These are phyloP conservation scores for Drosophila mettleri DNA, from an alignment of 2,888 invertebrate genomes.

Conservation along the genomic window DNA sequence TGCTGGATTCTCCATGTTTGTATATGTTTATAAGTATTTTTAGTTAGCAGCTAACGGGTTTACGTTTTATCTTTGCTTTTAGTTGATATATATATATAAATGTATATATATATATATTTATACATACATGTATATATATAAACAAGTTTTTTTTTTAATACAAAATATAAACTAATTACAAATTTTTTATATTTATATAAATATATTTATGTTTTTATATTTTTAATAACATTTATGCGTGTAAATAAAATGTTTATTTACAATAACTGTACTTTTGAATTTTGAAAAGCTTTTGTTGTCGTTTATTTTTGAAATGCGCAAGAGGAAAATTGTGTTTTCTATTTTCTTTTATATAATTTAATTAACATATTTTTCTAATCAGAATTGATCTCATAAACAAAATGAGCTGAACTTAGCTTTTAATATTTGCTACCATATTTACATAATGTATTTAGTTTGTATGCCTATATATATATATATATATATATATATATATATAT, in stretches of 20 bases:
- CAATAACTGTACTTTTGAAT: constrained; percentile 58
- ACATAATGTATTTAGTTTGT: constrained; percentile 51
- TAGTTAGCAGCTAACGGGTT: constrained; percentile 64
- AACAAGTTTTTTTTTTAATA: constrained; percentile 64
- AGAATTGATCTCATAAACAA: constrained; percentile 38
- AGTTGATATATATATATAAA: constrained; percentile 25
- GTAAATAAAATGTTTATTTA: constrained; percentile 65
- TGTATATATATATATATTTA: constrained; percentile 18
- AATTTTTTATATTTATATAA: constrained; percentile 44
- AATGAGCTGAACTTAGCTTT: constrained; percentile 34
- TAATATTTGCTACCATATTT: constrained; percentile 63
- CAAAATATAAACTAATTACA: constrained; percentile 78
- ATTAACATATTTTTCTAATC: constrained; percentile 23
- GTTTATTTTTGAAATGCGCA: constrained; percentile 40
- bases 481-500: background rate
- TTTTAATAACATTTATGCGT: constrained; percentile 57
- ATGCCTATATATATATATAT: constrained; percentile 2
- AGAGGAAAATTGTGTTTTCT: constrained; percentile 28
- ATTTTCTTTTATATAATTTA: constrained; percentile 9
- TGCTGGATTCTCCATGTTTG: constrained; percentile 38
- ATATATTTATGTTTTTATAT: constrained; percentile 27
- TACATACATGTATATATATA: constrained; percentile 42
- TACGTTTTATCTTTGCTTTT: constrained; percentile 47
- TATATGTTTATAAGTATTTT: constrained; percentile 23
- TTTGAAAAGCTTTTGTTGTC: constrained; percentile 15